Percentiles rank a stretch among this genome's conserved stretches.
Evolutionary conservation across 2,888 invertebrate genomes (phyloP).

Genomic region (Dicranocentrus wangi): DNA sequence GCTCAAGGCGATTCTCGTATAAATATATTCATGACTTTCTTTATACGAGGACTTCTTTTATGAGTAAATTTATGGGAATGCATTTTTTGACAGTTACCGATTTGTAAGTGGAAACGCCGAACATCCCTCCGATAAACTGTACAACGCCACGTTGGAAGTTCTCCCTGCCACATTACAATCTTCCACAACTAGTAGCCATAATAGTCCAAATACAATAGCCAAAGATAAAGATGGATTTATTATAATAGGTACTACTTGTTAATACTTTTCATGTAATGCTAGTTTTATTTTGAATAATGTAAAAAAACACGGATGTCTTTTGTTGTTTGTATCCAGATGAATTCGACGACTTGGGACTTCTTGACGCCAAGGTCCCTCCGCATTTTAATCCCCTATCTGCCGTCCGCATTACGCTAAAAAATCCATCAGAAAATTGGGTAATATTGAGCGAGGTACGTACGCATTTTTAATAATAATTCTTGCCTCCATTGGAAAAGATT

Average conservation of each 20-base stretch:
- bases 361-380: slow-evolving; percentile 82
- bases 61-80: neutral
- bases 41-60: no score
- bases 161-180: slow-evolving; percentile 76
- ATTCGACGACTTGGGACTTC: slow-evolving; percentile 88
- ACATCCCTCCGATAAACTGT: slow-evolving; percentile 90
- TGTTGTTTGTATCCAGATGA: no score
- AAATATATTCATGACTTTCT: neutral
- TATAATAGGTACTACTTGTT: slow-evolving; percentile 78
- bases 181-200: slow-evolving; percentile 33
- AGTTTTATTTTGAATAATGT: no score
- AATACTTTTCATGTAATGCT: no score
- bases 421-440: slow-evolving; percentile 90
- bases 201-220: slow-evolving; percentile 74
- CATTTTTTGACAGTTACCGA: slow-evolving; percentile 85
- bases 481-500: no score
- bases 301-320: neutral
- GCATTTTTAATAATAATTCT: no score
- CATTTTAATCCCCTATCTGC: slow-evolving; percentile 82
- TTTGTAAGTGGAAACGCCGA: slow-evolving; percentile 92
- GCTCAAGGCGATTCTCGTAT: neutral
- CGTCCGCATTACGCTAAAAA: slow-evolving; percentile 85
- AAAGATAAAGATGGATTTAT: slow-evolving; percentile 82
- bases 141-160: slow-evolving; percentile 89
- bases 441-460: slow-evolving; percentile 90